A percentile compares a stretch with the other conserved stretches of the same genome.
Conservation (phyloP, 2,888 invertebrate species). For the Andricus curvator region DNA sequence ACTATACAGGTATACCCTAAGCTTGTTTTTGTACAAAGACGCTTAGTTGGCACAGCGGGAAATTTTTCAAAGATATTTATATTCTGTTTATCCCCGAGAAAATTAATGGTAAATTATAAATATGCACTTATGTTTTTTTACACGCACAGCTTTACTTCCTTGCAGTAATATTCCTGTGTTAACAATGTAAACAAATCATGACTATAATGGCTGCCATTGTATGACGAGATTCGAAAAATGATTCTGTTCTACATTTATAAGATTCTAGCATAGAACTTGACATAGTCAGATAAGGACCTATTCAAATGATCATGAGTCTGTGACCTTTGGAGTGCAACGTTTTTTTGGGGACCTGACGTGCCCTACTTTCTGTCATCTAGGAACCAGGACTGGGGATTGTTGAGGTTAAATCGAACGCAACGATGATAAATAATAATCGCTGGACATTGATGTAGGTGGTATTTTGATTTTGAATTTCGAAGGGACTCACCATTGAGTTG, state of each 20-base stretch:
- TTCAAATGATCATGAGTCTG: not conserved
- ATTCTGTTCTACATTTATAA: not conserved
- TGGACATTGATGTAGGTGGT: not conserved
- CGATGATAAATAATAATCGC: not conserved
- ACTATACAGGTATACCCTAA: no score
- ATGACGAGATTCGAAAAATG: not conserved
- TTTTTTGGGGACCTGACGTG: not conserved
- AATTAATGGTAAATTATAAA: no score
- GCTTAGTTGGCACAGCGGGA: no score
- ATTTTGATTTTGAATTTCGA: not conserved
- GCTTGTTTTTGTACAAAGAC: no score
- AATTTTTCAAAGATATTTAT: no score
- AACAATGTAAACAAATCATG: slow-evolving; percentile 2
- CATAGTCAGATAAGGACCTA: not conserved
- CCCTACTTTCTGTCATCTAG: not conserved
- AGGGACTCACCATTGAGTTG: slow-evolving; percentile 71
- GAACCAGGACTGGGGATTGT: not conserved
- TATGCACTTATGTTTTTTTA: no score
- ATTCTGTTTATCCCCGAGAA: no score
- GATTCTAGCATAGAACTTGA: not conserved
- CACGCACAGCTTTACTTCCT: no score
- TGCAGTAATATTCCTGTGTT: not conserved
- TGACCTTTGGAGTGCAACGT: not conserved
- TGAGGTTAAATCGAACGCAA: slow-evolving; percentile 1
- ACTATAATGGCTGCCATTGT: not conserved